Conservation (phyloP, 2,113 vertebrate species). For the Amphilophus citrinellus region DNA sequence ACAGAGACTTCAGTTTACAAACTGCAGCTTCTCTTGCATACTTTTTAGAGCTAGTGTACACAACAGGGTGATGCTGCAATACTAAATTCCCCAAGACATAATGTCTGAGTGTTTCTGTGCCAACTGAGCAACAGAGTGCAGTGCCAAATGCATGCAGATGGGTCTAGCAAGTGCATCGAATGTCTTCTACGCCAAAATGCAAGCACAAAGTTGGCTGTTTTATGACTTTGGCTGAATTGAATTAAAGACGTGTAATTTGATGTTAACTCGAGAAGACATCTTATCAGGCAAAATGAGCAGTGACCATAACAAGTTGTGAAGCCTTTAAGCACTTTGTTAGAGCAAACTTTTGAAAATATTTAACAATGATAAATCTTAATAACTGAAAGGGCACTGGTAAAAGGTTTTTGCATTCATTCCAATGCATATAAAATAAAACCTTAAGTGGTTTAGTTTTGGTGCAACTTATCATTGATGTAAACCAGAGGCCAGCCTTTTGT, state of each 20-base stretch:
- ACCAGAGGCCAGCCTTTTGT: neutral
- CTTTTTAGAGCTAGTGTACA: too few relatives aligned
- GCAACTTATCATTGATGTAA: neutral
- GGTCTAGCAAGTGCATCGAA: too few relatives aligned
- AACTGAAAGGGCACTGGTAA: neutral
- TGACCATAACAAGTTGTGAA: too few relatives aligned
- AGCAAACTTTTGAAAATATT: too few relatives aligned
- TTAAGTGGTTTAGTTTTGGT: neutral
- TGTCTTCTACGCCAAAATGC: too few relatives aligned
- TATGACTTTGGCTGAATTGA: too few relatives aligned
- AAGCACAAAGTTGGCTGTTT: too few relatives aligned
- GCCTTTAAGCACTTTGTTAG: too few relatives aligned
- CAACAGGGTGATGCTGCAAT: neutral
- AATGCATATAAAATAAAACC: neutral
- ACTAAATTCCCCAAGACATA: neutral
- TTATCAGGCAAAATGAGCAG: too few relatives aligned
- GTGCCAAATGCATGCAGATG: rapidly evolving
- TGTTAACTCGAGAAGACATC: too few relatives aligned
- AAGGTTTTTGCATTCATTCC: neutral
- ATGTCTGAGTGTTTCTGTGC: neutral
- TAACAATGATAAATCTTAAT: neutral
- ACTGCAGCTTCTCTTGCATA: rapidly evolving
- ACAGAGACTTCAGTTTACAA: neutral
- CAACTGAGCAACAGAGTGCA: neutral
- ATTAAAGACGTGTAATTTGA: too few relatives aligned